Evolutionary conservation across 2,888 invertebrate genomes (phyloP), one percentile per base, ranked within the genome.

Genomic region (Dione juno): DNA sequence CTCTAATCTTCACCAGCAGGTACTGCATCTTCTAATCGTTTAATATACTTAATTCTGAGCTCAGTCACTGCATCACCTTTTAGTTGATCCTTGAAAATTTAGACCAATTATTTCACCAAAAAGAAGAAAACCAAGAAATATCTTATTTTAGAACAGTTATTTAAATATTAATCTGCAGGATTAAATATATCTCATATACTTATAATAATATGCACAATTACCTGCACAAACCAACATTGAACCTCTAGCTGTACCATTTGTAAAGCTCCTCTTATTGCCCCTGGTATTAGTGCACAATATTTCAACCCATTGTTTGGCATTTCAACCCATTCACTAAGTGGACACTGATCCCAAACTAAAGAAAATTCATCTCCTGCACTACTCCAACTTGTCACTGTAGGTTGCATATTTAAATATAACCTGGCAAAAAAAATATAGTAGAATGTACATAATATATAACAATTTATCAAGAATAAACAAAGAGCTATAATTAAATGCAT

Each of bases 201-300:
- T n/a, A n/a, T n/a, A n/a, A n/a, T n/a, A n/a, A n/a, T n/a, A n/a
- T n/a, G n/a, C n/a, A n/a, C n/a, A 43, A 63, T 16, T 80, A 95
- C 95, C 94, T 96, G 96, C 1, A 97, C 96, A 93, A 99, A 98
- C 97, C 97, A 98, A 78, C 97, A 96, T 81, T 97, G 96, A 8
- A 99, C 97, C 89, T 99, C 99, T 85, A 99, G 94, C 86, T 99
- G 99, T 52, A 99, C 99, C 98, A 99, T 99, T 94, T 99, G 99
- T 80, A 99, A 94, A 10, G 99, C 99, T 19, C 99, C 99, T 74
- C 99, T 94, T 69, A 98, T 95, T 41, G 96, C 95, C 0, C 99
- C 99, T 73, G 98, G 97, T 63, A 99, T 94, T 72, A 99, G 94
- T 78, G 97, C 97, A 77, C 98, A 98, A 87, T 99, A 99, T 83